A percentile compares a stretch with the other conserved stretches of the same genome.
Conservation (phyloP, 2,797 vertebrate genomes). For the Molossus alvarezi region DNA sequence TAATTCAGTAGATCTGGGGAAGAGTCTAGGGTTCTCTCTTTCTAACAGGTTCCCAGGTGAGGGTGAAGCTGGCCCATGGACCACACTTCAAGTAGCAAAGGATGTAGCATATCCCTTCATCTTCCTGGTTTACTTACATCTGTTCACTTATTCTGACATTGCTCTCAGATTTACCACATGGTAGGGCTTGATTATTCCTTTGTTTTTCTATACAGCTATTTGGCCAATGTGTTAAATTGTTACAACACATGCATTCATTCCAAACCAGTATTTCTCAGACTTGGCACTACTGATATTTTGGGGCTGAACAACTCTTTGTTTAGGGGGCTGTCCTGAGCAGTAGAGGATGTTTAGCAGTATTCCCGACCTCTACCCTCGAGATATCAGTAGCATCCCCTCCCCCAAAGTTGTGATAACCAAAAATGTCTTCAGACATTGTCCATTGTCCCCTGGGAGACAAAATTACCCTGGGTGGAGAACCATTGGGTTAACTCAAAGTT, state of each 20-base stretch:
- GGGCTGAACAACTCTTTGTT: background rate
- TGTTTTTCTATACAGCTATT: slow-evolving; percentile 47
- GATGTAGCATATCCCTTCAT: too few relatives aligned
- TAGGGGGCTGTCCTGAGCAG: background rate
- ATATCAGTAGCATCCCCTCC: background rate
- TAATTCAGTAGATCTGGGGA: background rate
- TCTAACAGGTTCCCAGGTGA: background rate
- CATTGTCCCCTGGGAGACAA: background rate
- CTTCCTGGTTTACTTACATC: background rate
- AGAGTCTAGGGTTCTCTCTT: background rate
- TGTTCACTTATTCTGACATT: background rate
- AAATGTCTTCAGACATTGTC: background rate
- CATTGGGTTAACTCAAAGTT: background rate
- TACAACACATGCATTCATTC: background rate
- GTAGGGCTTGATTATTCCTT: background rate
- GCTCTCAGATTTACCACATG: background rate
- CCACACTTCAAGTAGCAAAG: background rate
- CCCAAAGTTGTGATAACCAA: background rate
- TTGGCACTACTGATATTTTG: background rate
- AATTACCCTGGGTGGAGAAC: background rate
- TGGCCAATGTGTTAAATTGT: slow-evolving; percentile 26
- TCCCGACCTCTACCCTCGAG: background rate
- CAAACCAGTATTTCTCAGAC: background rate
- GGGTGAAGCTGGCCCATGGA: background rate
- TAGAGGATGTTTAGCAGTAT: background rate